Evolutionary conservation across 2,888 invertebrate genomes (phyloP), one percentile per base, ranked within the genome.

Genomic region (Pandemis heparana): DNA sequence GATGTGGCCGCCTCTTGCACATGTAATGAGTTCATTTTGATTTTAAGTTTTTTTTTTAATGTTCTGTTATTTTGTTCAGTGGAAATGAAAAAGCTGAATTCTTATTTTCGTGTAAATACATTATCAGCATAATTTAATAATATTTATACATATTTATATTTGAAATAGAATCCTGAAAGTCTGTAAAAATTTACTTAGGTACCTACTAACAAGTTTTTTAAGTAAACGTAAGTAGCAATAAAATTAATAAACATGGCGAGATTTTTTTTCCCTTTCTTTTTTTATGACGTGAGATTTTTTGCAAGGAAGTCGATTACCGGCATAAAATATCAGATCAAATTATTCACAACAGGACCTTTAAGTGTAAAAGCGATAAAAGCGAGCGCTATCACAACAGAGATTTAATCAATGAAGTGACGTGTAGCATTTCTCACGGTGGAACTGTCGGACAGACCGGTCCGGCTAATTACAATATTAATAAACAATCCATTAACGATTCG

Each of bases 401-500:
- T 84, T 79, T 82, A 82, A 85, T 85, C 85, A 79, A 77, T 77
- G 75, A 77, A 79, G 81, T 81, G 81, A 79, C 79, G 81, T 75
- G 80, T 77, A 79, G 77, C 78, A 77, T 81, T 85, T 84, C 83
- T 83, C 79, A 83, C 81, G 80, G 68, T 64, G 63, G 73, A 69
- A 41, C 70, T 68, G 74, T 67, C 73, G 67, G 75, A 51, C 61
- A 62, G 71, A 69, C 76, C 76, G 77, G 77, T 80, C 76, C 74
- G 77, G 77, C 79, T 87, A 88, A 89, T 89, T 87, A 87, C 84
- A 87, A 86, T 85, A 85, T 87, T 88, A 87, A 87, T 89, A 89
- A 88, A 87, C 86, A 86, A 87, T 85, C 85, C 85, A 88, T 89
- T 89, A 86, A 82, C 81, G 81, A 81, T 78, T 79, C 56, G 56